Base-by-base conservation (phyloP, 2,113 vertebrate genomes). In the Epinephelus cyanopodus region DNA sequence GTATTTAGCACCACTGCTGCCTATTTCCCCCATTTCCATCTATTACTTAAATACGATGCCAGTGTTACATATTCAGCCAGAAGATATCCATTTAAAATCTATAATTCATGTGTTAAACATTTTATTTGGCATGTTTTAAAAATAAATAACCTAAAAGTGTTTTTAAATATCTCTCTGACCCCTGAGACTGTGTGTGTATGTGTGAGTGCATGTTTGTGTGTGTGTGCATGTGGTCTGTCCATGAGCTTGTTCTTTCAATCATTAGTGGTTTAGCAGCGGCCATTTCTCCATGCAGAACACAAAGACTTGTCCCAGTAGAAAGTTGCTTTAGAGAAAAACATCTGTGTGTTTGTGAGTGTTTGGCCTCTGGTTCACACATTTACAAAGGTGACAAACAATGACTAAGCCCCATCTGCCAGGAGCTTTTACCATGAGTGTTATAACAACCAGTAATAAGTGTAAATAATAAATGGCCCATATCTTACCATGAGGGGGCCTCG, bases 371-470 rank as follows among this genome's bases (percentile, higher is more conserved):
- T 92, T 90, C 87, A 87, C 87, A 88, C 87, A 90, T 90, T 93
- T 92, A 90, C 87, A 91, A 96, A 96, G 92, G 95, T 92, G 95
- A 97, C 96, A 93, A 94, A 92, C 92, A 95, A 95, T 96, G 95
- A 95, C 93, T 93, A 94, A 96, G 96, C 90, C 92, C 77, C 93
- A 86, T 93, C 95, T 96, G 96, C 96, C 96, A 97, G 94, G 95
- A 97, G 96, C 96, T 96, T 96, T 97, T 96, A 97, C 95, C 96
- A 95, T 95, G 94, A 95, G 93, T 93, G 93, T 96, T 96, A 95
- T 96, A 97, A 97, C 96, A 96, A 96, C 92, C 93, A 90, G 95
- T 97, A 96, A 97, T 96, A 96, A 95, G 95, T 96, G 96, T 98
- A 96, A 98, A 97, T 98, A 97, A 98, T 97, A 96, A 95, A 98